Evolutionary conservation across 1,140 invertebrate species (phyloP).

Genomic region (Neodiprion lecontei): DNA sequence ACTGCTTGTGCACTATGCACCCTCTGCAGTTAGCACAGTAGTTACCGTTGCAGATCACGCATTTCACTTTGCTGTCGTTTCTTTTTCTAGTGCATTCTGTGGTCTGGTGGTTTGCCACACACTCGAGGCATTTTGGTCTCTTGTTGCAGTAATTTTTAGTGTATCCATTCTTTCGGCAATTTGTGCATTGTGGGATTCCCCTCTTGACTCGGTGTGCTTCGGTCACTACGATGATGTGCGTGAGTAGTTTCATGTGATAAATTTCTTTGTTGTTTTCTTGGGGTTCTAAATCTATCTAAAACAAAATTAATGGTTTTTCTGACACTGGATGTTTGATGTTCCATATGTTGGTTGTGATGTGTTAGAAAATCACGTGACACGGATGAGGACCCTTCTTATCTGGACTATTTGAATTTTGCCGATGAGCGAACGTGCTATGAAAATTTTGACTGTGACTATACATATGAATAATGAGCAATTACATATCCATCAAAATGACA

Average conservation of each 20-base stretch:
- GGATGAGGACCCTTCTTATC: no score
- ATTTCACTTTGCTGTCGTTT: background rate
- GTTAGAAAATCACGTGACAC: no score
- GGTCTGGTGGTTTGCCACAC: slow-evolving; percentile 37
- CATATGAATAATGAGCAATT: no score
- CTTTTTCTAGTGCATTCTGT: slow-evolving; percentile 28
- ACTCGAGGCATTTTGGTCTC: slow-evolving; percentile 43
- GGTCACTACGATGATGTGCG: slow-evolving; percentile 35
- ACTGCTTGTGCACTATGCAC: slow-evolving; percentile 34
- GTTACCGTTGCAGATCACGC: slow-evolving; percentile 23
- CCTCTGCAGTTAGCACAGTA: slow-evolving; percentile 32
- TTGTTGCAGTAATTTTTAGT: slow-evolving; percentile 42
- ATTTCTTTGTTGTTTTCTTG: slow-evolving; percentile 43
- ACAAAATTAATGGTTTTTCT: slow-evolving; percentile 34
- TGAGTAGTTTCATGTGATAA: slow-evolving; percentile 37
- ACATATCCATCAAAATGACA: no score
- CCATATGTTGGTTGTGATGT: background rate
- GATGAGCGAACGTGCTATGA: no score
- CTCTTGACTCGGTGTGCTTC: slow-evolving; percentile 37
- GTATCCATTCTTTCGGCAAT: slow-evolving; percentile 48
- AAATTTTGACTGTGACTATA: no score
- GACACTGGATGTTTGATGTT: background rate
- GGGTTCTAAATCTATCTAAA: slow-evolving; percentile 42
- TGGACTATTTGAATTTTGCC: no score
- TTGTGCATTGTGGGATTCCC: slow-evolving; percentile 39